A percentile compares a stretch with the other conserved stretches of the same genome.
These are phyloP conservation scores for Drosophila paracracens DNA, from an alignment of 2,888 invertebrate species.

Conservation along the genomic window DNA sequence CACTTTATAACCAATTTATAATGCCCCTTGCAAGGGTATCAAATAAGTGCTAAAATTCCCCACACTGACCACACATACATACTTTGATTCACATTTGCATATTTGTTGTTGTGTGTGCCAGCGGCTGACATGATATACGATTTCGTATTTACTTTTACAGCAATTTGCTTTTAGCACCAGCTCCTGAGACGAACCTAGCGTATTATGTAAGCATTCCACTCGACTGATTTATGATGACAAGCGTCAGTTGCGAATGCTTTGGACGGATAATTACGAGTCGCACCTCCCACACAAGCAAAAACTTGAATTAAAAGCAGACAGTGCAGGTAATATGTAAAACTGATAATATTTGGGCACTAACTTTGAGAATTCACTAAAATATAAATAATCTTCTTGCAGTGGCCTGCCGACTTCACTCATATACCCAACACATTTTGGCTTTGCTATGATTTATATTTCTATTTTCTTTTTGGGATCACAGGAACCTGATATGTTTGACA, in stretches of 20 bases:
- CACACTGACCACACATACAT: background rate
- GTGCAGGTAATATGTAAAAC: constrained; percentile 9
- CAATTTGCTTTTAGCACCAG: constrained; percentile 63
- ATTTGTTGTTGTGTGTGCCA: constrained; percentile 12
- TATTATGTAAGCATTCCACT: constrained; percentile 60
- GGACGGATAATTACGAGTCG: background rate
- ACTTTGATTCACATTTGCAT: constrained; percentile 48
- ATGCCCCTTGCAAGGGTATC: background rate
- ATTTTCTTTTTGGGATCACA: background rate
- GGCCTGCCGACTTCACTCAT: background rate
- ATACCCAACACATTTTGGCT: background rate
- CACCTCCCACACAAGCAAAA: constrained; percentile 3
- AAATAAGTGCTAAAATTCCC: background rate
- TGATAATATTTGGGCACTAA: background rate
- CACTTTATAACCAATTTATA: background rate
- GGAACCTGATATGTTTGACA: background rate
- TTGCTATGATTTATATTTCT: background rate
- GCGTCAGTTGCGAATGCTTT: constrained; percentile 36
- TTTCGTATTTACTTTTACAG: constrained; percentile 70
- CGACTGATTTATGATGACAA: constrained; percentile 53
- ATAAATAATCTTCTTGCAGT: background rate
- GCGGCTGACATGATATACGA: constrained; percentile 65
- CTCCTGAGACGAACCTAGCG: constrained; percentile 39
- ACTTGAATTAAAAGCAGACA: constrained; percentile 50
- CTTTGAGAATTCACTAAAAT: background rate